Percentiles rank a stretch among this genome's conserved stretches.
phyloP scores from a whole-genome alignment of 1,140 invertebrate genomes.

The Trichomalopsis sarcophagae region DNA sequence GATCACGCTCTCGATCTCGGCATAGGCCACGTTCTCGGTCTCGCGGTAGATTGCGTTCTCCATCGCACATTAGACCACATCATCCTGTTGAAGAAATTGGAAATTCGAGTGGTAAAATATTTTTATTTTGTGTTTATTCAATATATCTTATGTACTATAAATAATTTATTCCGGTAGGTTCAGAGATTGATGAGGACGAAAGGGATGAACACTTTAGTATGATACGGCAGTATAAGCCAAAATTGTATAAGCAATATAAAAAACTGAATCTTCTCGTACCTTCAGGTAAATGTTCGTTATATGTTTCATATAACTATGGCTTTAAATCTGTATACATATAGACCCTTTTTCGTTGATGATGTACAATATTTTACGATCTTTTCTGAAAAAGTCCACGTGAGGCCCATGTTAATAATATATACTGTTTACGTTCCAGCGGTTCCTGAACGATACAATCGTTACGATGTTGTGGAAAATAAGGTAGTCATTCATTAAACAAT shows the following conservation, averaged over 20 bases:
- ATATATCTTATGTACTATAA: background rate
- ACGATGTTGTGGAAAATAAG: too few relatives aligned
- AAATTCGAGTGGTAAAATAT: background rate
- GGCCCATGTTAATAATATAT: too few relatives aligned
- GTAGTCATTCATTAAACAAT: too few relatives aligned
- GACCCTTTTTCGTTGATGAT: background rate
- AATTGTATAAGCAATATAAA: conserved; percentile 2
- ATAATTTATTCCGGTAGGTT: background rate
- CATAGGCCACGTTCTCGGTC: background rate
- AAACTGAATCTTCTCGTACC: background rate
- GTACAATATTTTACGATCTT: too few relatives aligned
- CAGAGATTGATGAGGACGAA: background rate
- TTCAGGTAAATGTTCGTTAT: background rate
- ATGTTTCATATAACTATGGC: background rate
- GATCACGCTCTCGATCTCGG: too few relatives aligned
- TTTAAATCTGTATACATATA: background rate
- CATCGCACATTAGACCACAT: background rate
- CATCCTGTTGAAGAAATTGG: background rate
- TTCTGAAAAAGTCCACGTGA: too few relatives aligned
- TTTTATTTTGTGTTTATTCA: background rate
- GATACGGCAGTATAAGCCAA: background rate
- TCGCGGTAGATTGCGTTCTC: background rate
- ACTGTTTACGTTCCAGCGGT: too few relatives aligned
- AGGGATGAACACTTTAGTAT: background rate
- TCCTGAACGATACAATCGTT: too few relatives aligned